Evolutionary conservation across 2,113 vertebrate genomes (phyloP).

Genomic region (Eidolon helvum): DNA sequence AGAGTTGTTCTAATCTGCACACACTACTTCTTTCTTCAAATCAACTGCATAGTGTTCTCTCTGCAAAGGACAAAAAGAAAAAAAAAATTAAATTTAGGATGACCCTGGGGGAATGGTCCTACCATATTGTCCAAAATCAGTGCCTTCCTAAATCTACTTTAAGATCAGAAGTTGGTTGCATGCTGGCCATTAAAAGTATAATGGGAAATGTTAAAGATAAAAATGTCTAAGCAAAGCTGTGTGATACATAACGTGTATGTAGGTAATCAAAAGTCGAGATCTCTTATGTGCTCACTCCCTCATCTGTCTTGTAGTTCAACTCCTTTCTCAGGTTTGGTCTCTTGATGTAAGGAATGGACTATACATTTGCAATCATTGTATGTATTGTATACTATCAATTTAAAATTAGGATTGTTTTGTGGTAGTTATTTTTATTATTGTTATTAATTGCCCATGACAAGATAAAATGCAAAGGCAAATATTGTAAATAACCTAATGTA

Average conservation of each 20-base stretch:
- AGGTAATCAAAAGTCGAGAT: not conserved
- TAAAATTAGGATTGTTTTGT: not conserved
- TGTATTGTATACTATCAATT: not conserved
- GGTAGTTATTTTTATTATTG: not conserved
- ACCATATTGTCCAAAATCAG: not conserved
- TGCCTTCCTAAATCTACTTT: not conserved
- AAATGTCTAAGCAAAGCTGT: not conserved
- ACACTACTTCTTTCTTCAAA: not conserved
- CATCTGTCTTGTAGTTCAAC: not conserved
- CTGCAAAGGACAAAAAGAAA: not conserved
- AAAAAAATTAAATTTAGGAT: not conserved
- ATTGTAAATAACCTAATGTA: not conserved
- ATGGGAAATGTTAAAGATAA: not conserved
- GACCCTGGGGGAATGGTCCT: not conserved
- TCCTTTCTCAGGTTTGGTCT: not conserved
- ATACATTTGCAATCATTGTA: not conserved
- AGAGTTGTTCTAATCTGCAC: not conserved
- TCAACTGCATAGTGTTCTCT: not conserved
- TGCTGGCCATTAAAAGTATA: not conserved
- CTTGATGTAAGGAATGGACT: not conserved
- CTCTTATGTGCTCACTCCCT: not conserved
- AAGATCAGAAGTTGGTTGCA: not conserved
- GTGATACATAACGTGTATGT: not conserved
- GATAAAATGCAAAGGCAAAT: not conserved
- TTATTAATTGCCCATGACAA: not conserved